Base-by-base conservation (phyloP, 2,888 invertebrate genomes). In the Erannis defoliaria region DNA sequence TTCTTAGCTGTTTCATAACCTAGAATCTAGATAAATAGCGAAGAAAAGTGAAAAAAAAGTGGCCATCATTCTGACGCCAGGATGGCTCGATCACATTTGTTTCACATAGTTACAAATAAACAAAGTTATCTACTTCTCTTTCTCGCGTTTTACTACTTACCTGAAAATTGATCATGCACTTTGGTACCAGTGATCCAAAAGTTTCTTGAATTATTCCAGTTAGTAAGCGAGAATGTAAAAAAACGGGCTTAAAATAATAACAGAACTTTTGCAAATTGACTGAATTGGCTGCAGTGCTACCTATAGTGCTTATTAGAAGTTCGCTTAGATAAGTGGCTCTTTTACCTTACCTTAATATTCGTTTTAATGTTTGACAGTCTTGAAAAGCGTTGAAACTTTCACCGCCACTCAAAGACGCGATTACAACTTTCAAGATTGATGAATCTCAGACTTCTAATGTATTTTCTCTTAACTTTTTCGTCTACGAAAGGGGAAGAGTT, bases 361-460 rank as follows among this genome's bases (percentile, higher is more conserved):
- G 65, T 68, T 70, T 72, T 66, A 67, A 70, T 72, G 68, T 71
- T 64, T 67, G n/a, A 66, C 57, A 63, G 58, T 57, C 65, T 64
- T 38, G 53, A 57, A 64, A 66, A 62, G n/a, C 64, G 64, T 56
- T 54, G 19, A 60, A 70, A 66, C 56, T 70, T 68, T 74, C 73
- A 76, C 77, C 77, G 77, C 73, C 70, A 68, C 75, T 75, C 65
- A 66, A 78, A 77, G 79, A 80, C 77, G 74, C 80, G 84, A 85
- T 88, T 85, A 88, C 73, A 86, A 87, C 73, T 88, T 88, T 79
- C 75, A 81, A 87, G 85, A 88, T 86, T 87, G 86, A 90, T 89
- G 87, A 83, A 82, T 82, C 76, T 71, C 70, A 55, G 68, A 68
- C 71, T 76, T 79, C 71, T 76, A 77, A 84, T 78, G 78, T 80